Evolutionary conservation across 2,888 invertebrate species (phyloP), one percentile per base, ranked within the genome.

Genomic region (Pardosa pseudoannulata): DNA sequence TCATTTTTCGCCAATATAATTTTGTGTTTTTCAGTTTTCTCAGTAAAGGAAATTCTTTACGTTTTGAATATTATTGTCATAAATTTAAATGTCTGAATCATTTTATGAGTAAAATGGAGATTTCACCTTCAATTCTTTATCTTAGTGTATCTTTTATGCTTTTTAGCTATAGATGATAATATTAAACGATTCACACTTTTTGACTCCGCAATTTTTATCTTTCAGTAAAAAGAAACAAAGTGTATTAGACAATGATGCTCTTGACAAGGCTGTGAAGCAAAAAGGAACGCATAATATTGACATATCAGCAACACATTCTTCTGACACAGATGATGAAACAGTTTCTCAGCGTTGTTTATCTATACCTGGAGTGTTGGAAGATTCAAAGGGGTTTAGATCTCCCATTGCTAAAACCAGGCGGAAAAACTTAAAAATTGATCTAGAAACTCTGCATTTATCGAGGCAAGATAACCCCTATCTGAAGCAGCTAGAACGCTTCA

Each of bases 381-480:
- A 85, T 6, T 9, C 36, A 27, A 23, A 73, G n/a, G 28, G 27
- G 9, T 87, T 79, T 27, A 62, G 71, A 19, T 88, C 88, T 27
- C 88, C 89, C 5, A 74, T 88, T 27, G 87, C 88, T 23, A 86
- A 88, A 5, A 56, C 79, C n/a, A 70, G 65, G 39, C 78, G 85
- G n/a, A 88, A 88, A n/a, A 89, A 88, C 65, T 70, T 89, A 11
- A 76, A 89, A 29, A 75, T 95, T 92, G 96, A 96, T 91, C 96
- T 96, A 95, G 95, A 96, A 91, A 95, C 95, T 29, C 92, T 96
- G 64, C 93, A 96, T 90, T 93, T 95, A 67, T 96, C 96, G 9
- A 93, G 96, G 87, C 96, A 96, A 92, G 96, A 96, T 91, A 96
- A 96, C 92, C 96, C 96, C 0, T 96, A 95, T 91, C 92, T 96